Evolutionary conservation across 2,113 vertebrate genomes (phyloP), one percentile per base, ranked within the genome.

Genomic region (Hoplias malabaricus): DNA sequence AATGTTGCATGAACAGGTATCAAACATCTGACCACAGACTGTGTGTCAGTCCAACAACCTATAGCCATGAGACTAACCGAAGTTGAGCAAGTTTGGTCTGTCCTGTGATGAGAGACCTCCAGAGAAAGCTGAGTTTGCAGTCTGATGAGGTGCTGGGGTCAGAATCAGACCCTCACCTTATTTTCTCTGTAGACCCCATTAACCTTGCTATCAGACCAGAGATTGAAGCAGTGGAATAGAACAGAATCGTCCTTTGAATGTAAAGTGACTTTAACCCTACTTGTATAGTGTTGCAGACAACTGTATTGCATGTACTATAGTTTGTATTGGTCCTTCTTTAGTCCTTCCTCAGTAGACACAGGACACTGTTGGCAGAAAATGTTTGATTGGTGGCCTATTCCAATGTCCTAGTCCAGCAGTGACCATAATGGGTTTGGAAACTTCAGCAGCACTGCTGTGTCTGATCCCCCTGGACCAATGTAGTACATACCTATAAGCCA

Each of bases 101-200:
- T 9, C 27, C 4, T 31, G 19, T 4, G 33, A 3, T 50, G 9
- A 23, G 46, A 69, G 33, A 21, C n/a, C 69, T 38, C 5, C 10
- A 13, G 67, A 69, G 50, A 71, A 74, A 46, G 36, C 70, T 46
- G 70, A 61, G 25, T 11, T 43, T 61, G 56, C 4, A 14, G 54
- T 16, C 2, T 19, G 56, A 46, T 25, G 31, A 42, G 34, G 38
- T 13, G 27, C 25, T n/a, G 13, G 38, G n/a, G 57, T 63, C 57
- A 74, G 29, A 11, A 63, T 27, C 2, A 29, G 12, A 9, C 27
- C 23, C 11, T 33, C 40, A 46, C 36, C 14, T 13, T 56, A 56
- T 61, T 33, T 21, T 36, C 31, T 36, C 16, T 21, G 8, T n/a
- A 63, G 33, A 34, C 33, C 59, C 31, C 19, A 63, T 57, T 57